A percentile compares a stretch with the other conserved stretches of the same genome.
phyloP scores from a whole-genome alignment of 2,888 invertebrate genomes.

The Oscheius sp. region DNA sequence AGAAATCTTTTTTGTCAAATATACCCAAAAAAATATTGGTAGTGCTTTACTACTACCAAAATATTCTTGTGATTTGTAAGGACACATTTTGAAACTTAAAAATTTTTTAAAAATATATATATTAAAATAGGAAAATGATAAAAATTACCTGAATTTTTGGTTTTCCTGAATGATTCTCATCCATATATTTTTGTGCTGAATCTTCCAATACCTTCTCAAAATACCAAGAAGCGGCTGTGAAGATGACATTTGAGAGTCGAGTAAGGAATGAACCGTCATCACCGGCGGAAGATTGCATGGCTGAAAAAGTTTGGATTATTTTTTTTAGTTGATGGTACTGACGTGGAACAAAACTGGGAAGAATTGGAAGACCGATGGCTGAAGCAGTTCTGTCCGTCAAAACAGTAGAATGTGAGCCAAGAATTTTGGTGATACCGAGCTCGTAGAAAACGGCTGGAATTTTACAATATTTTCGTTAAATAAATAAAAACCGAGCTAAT shows the following conservation, averaged over 20 bases:
- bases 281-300: conserved; percentile 39
- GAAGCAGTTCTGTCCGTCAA: conserved; percentile 42
- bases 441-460: conserved; percentile 23
- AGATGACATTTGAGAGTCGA: conserved; percentile 34
- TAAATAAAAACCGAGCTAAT: no score
- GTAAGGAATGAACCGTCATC: conserved; percentile 33
- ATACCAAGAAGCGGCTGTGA: conserved; percentile 37
- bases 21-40: background rate
- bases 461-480: background rate
- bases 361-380: conserved; percentile 40
- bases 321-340: no score
- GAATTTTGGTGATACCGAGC: conserved; percentile 38
- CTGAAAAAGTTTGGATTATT: no score
- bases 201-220: conserved; percentile 36
- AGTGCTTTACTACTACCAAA: background rate
- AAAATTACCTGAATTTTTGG: conserved; percentile 10
- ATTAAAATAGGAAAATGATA: background rate
- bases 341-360: conserved; percentile 48
- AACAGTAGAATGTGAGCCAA: conserved; percentile 42
- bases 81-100: no score
- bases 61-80: no score
- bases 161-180: conserved; percentile 30
- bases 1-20: background rate
- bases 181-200: conserved; percentile 34
- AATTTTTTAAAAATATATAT: no score